Base-by-base conservation (phyloP, 1,140 invertebrate species). In the Calliphora vicina region DNA sequence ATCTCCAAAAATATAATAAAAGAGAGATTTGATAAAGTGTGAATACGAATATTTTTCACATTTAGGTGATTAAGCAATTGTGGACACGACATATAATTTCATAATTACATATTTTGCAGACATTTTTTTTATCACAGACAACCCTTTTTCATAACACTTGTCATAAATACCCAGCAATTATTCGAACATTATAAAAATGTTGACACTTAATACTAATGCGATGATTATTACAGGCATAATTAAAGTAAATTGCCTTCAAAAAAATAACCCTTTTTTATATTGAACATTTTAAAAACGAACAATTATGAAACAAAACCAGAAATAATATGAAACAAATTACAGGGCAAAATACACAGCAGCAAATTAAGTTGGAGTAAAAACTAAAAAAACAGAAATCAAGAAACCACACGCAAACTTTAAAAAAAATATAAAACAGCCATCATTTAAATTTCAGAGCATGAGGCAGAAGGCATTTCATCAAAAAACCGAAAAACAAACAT, bases 351-450 rank as follows among this genome's bases (percentile, higher is more conserved):
- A 35, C 35, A 8, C 35, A 35, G 35, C 35, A 35, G 35, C 35
- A n/a, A n/a, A n/a, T n/a, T n/a, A n/a, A n/a, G n/a, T n/a, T n/a
- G n/a, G n/a, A n/a, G n/a, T n/a, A n/a, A n/a, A n/a, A n/a, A n/a
- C n/a, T n/a, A n/a, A n/a, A n/a, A n/a, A 61, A 61, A 57, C 8
- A 67, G 9, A 67, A 20, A 67, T 67, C 23, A 25, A 67, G 23
- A 67, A 67, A 67, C 61, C 61, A 67, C 61, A 67, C 61, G 61
- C 61, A 67, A 67, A 67, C 61, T 25, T 50, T 50, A 50, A 50
- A 50, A 50, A 50, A 50, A 12, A 57, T 57, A 57, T 17, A 57
- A 57, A 57, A 6, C n/a, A 67, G 25, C 20, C 9, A 67, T n/a
- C 61, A 25, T 67, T 67, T 67, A 67, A 67, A 67, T 57, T 57